These are phyloP conservation scores for Chrysaora quinquecirrha DNA, from an alignment of 30 jellyfish, hydroid and myxozoan genomes.

Conservation along the genomic window DNA sequence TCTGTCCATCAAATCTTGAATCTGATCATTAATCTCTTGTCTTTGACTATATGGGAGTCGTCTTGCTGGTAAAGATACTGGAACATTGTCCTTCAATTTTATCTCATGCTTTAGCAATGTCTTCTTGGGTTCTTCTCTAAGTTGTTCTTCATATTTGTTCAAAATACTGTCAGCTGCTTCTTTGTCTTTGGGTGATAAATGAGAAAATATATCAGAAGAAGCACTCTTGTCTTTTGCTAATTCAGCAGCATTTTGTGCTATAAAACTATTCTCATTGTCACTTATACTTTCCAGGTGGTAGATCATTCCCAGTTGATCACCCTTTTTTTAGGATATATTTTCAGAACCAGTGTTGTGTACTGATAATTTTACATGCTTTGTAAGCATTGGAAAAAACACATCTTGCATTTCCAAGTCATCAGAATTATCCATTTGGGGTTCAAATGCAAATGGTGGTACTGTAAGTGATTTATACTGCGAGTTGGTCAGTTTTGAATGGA, in stretches of 20 bases:
- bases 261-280: neutral
- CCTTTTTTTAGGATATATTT: neutral
- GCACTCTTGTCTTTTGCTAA: neutral
- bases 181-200: neutral
- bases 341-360: neutral
- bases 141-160: constrained; percentile 1
- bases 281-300: neutral
- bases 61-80: no score
- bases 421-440: neutral
- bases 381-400: constrained; percentile 1
- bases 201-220: no score
- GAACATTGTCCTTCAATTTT: neutral
- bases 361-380: constrained; percentile 3
- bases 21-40: no score
- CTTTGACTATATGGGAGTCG: no score
- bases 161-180: neutral
- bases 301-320: neutral
- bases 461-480: neutral
- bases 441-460: neutral
- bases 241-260: neutral
- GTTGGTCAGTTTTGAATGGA: constrained; percentile 16
- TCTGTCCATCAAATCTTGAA: no score
- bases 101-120: neutral
- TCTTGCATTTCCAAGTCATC: constrained; percentile 3
- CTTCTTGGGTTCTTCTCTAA: neutral